Base-by-base conservation (phyloP, 2,113 vertebrate genomes). In the Chloebia gouldiae region DNA sequence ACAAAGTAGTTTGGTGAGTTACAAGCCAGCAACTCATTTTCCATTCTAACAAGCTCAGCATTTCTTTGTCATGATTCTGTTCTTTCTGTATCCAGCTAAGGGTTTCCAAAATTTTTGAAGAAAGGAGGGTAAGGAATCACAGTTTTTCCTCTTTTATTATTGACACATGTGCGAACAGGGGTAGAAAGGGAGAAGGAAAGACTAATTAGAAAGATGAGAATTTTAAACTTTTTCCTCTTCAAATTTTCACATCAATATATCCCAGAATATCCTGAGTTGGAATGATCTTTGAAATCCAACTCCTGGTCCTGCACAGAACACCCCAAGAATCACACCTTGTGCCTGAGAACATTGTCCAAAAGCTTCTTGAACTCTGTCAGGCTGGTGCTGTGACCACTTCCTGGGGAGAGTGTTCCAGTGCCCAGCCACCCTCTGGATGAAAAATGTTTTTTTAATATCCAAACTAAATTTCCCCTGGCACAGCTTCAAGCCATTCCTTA, bases 121-220 rank as follows among this genome's bases (percentile, higher is more conserved):
- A 35, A 9, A 42, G 6, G 8, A 91, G 3, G 3, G 20, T 16
- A 66, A 16, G 23, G 6, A 70, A 35, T 21, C 24, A 30, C 2
- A 30, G 2, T 47, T 57, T 66, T 70, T 8, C 50, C 45, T 37
- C n/a, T 51, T 86, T 35, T 51, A 30, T 14, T 87, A 23, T 40
- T 79, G 81, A 54, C 6, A 45, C 16, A 11, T 4, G 0, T 13
- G 16, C 10, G 7, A 5, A 25, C 3, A 6, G 8, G 2, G 3
- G 6, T 3, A 45, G 50, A 17, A 53, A 60, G 9, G 2, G 22
- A 47, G 10, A 54, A 53, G 14, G 18, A 44, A 69, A 5, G 35
- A 70, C 35, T 28, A n/a, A 33, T 47, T 54, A 64, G 21, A 68
- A 81, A 9, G 0, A 63, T 44, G 3, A 57, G 5, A 76, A 85